Conservation (phyloP, 2,888 invertebrate species). For the Tiliacea aurago region DNA sequence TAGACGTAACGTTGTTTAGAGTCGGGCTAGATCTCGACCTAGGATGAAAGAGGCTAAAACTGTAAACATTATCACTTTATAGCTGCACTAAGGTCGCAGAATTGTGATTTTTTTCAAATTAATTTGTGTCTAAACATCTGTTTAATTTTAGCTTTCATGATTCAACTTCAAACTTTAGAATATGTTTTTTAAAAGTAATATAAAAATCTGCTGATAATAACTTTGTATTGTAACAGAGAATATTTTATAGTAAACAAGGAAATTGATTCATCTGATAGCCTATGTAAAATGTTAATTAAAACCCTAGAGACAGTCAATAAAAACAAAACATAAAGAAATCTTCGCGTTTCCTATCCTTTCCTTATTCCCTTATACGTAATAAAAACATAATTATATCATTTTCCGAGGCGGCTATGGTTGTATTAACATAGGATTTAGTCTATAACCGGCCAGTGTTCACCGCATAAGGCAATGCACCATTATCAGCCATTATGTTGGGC, state of each 20-base stretch:
- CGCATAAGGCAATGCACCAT: constrained; percentile 47
- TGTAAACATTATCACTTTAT: constrained; percentile 36
- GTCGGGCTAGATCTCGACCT: constrained; percentile 19
- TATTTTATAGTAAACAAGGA: constrained; percentile 1
- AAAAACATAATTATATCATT: constrained; percentile 58
- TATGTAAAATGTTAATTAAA: constrained; percentile 18
- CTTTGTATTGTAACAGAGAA: not conserved
- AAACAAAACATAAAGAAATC: constrained; percentile 26
- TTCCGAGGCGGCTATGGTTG: constrained; percentile 19
- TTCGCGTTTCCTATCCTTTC: constrained; percentile 42
- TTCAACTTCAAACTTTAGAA: not conserved
- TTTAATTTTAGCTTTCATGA: not conserved
- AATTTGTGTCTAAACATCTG: not conserved
- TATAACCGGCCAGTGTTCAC: constrained; percentile 43
- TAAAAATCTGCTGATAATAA: not conserved
- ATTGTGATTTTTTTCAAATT: not conserved
- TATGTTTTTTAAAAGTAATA: too few species aligned
- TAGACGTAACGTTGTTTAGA: constrained; percentile 21
- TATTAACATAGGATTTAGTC: constrained; percentile 65
- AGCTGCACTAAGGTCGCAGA: constrained; percentile 9
- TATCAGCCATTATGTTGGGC: constrained; percentile 52
- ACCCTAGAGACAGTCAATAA: not conserved
- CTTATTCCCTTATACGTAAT: constrained; percentile 50
- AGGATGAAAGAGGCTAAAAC: constrained; percentile 10
- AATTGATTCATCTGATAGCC: constrained; percentile 7